Evolutionary conservation across 2,113 vertebrate genomes (phyloP).

Genomic region (Phoxinus phoxinus): DNA sequence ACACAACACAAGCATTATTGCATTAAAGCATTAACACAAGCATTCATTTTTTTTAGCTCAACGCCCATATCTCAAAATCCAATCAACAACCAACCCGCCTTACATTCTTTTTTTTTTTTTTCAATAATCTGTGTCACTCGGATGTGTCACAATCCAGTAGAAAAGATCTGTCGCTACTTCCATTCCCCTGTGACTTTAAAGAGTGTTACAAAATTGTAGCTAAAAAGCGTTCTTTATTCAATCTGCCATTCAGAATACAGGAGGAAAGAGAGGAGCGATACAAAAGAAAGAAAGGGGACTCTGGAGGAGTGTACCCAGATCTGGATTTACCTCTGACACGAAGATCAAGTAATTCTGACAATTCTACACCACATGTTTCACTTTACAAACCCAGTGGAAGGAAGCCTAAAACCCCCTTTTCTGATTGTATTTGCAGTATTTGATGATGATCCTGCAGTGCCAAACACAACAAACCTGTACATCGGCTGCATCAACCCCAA

Average conservation of each 20-base stretch:
- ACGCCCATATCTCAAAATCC: no score
- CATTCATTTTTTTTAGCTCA: no score
- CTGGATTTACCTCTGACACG: conserved; percentile 70
- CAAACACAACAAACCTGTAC: conserved; percentile 81
- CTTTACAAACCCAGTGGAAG: not conserved
- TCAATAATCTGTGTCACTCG: not conserved
- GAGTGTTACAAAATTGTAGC: not conserved
- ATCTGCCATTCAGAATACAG: conserved; percentile 73
- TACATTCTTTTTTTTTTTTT: not conserved
- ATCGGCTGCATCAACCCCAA: conserved; percentile 83
- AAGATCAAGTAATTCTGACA: conserved; percentile 69
- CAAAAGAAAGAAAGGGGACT: conserved; percentile 77
- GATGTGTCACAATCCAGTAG: not conserved
- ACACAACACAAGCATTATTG: no score
- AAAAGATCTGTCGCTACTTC: not conserved
- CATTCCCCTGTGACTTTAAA: not conserved
- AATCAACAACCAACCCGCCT: not conserved
- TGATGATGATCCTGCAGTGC: conserved; percentile 78
- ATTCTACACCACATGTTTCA: not conserved
- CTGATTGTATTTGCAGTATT: conserved; percentile 62
- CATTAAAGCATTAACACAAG: no score
- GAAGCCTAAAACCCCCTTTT: not conserved
- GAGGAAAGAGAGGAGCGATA: conserved; percentile 81
- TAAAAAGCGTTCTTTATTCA: not conserved
- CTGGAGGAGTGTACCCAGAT: conserved; percentile 64